Evolutionary conservation across 2,797 vertebrate species (phyloP), one percentile per base, ranked within the genome.

Genomic region (Sylvia borin): DNA sequence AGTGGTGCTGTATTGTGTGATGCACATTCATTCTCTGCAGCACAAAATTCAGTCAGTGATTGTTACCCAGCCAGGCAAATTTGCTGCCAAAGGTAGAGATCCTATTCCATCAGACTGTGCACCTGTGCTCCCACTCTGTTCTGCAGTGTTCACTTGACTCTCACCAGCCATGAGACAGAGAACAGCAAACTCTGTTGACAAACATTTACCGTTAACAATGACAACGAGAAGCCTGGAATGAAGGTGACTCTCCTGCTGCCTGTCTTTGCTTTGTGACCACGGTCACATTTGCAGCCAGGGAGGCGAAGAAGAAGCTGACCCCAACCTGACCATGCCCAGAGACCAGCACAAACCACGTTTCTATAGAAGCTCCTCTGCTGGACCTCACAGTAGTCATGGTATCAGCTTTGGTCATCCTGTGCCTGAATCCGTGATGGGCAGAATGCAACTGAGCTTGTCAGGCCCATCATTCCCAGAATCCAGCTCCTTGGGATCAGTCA

Each of bases 371-470:
- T 93, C 98, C 97, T 40, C 98, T 98, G 75, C 98, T 98, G 24
- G 98, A 98, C 90, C 98, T 98, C 54, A 97, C 98, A 8, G 98
- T 98, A 53, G 97, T 98, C 78, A 98, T 97, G 70, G 98, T 95
- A 94, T 98, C 98, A 3, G 98, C 97, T 92, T 98, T 98, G 95
- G 97, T 98, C 98, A 98, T 98, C 97, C 98, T 26, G 98, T 98
- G 50, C 98, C 98, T 6, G 97, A 98, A 95, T 98, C 98, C 3
- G 73, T 72, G 92, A 98, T 54, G 62, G 96, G 98, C 29, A 96
- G 91, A 61, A 96, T 97, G 92, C 97, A 98, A 0, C 8, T 96
- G 78, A 97, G 38, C 91, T 98, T 97, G 57, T n/a, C 94, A 95
- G 88, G 97, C 98, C 71, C 97, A 53, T 98, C 97, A 54, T 98